A percentile compares a stretch with the other conserved stretches of the same genome.
Evolutionary conservation across 2,113 vertebrate species (phyloP).

Genomic region (Daboia siamensis): DNA sequence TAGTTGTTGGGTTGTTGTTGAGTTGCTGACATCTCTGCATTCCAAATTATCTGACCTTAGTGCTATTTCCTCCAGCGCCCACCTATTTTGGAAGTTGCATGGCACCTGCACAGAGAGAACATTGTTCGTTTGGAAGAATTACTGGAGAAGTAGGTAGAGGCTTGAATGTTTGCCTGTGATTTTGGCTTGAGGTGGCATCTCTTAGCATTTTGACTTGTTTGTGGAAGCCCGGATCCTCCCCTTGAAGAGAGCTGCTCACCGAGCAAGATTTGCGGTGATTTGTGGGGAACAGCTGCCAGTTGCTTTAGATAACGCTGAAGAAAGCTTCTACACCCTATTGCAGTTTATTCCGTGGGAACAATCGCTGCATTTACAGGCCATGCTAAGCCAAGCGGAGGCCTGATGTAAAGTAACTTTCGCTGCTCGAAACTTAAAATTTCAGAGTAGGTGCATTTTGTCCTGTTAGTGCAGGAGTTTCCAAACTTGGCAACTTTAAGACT

Average conservation of each 20-base stretch:
- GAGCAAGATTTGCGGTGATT: too few species aligned
- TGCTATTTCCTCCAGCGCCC: constrained; percentile 59
- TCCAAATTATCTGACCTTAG: not conserved
- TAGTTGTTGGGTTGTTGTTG: not conserved
- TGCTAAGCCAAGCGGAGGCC: not conserved
- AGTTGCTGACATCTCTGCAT: not conserved
- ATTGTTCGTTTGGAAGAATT: constrained; percentile 74
- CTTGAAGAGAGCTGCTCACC: accelerated
- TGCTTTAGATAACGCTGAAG: not conserved
- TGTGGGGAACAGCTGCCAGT: not conserved
- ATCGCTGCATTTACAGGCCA: not conserved
- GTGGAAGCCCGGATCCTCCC: not conserved
- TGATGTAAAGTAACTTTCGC: not conserved
- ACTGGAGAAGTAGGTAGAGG: constrained; percentile 76
- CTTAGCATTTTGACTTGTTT: constrained; percentile 31
- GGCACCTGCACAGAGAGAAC: constrained; percentile 71
- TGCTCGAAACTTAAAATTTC: not conserved
- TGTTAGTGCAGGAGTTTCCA: not conserved
- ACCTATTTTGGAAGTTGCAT: constrained; percentile 75
- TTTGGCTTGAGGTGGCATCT: constrained; percentile 10
- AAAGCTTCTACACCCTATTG: not conserved
- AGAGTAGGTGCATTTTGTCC: not conserved
- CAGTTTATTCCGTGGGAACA: not conserved
- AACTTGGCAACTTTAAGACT: not conserved
- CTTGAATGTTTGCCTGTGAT: not conserved